Conservation (phyloP, 2,113 vertebrate species). For the Lamprologus tigripictilis region DNA sequence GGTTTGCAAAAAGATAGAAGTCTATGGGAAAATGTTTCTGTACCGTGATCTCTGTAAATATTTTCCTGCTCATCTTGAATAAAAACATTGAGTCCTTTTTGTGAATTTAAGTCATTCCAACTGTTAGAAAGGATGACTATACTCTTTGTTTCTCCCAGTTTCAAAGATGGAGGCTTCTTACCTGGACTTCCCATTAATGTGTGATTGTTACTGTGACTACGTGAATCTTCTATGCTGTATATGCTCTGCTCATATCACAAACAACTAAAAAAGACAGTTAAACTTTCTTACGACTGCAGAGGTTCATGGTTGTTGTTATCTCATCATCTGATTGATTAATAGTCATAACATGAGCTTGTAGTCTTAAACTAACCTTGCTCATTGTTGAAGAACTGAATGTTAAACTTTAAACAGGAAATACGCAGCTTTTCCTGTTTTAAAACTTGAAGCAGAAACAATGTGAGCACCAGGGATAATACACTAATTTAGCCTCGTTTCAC, state of each 20-base stretch:
- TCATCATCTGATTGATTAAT: background rate
- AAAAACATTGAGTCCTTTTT: background rate
- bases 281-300: background rate
- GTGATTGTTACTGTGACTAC: background rate
- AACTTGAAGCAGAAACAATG: background rate
- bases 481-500: background rate
- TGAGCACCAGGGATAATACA: background rate
- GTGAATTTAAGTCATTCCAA: background rate
- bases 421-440: background rate
- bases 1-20: background rate
- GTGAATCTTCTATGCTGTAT: background rate
- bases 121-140: background rate
- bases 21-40: background rate
- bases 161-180: background rate
- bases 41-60: background rate
- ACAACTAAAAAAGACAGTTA: background rate
- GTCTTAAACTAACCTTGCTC: background rate
- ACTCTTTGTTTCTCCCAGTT: background rate
- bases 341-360: background rate
- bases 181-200: background rate
- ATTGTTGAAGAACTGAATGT: background rate
- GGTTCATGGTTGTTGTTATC: background rate
- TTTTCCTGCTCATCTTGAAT: background rate
- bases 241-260: background rate
- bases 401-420: background rate